These are phyloP conservation scores for Calonectris borealis DNA, from an alignment of 2,113 vertebrate genomes.

Conservation along the genomic window DNA sequence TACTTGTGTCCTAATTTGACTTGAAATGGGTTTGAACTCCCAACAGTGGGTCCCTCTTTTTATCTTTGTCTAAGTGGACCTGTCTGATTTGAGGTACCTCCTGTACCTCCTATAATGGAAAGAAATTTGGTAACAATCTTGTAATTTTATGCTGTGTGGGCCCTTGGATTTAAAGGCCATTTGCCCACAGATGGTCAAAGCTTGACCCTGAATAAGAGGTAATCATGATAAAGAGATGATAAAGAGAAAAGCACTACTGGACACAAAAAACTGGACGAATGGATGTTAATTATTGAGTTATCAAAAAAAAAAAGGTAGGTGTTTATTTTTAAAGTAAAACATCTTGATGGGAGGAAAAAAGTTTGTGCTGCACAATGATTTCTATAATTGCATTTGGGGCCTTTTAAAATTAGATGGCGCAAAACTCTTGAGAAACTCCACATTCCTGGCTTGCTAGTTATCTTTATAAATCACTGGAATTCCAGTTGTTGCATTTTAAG, in stretches of 20 bases:
- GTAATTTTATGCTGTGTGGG: not conserved
- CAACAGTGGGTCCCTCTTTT: not conserved
- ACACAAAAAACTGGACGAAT: not conserved
- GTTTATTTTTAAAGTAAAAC: not conserved
- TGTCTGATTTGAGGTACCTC: not conserved
- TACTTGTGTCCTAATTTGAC: not conserved
- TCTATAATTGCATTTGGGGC: not conserved
- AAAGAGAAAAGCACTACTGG: not conserved
- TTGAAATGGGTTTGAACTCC: not conserved
- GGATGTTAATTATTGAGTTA: not conserved
- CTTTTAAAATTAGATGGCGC: not conserved
- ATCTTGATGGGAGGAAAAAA: not conserved
- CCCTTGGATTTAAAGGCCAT: not conserved
- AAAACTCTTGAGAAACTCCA: not conserved
- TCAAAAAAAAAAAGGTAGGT: not conserved
- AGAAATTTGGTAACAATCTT: not conserved
- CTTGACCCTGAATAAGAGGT: not conserved
- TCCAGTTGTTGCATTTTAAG: not conserved
- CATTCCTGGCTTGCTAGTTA: not conserved
- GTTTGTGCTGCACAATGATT: not conserved
- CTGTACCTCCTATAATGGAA: not conserved
- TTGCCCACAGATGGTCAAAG: not conserved
- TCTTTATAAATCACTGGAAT: not conserved
- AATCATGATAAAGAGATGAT: not conserved
- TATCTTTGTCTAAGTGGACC: not conserved